Conservation (phyloP, 2,797 vertebrate species). For the Chaetophractus vellerosus region DNA sequence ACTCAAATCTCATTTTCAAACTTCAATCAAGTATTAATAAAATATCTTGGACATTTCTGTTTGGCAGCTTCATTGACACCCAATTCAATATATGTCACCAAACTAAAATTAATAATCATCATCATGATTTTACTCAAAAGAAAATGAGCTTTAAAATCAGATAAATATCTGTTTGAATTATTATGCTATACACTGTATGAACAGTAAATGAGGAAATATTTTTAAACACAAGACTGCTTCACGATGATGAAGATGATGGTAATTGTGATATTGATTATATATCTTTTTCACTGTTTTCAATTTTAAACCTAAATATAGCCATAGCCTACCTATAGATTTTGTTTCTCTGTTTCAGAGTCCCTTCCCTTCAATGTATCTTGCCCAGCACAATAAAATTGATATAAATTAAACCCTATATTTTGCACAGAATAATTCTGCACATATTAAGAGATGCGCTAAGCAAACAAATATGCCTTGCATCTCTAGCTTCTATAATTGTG, state of each 20-base stretch:
- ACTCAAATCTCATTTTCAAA: slow-evolving; percentile 13
- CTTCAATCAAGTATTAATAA: neutral
- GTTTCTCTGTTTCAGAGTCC: slow-evolving; percentile 3
- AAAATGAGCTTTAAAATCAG: neutral
- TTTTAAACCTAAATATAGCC: neutral
- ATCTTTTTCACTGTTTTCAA: neutral
- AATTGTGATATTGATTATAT: neutral
- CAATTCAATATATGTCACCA: neutral
- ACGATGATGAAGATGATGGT: neutral
- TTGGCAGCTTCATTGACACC: neutral
- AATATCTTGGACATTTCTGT: neutral
- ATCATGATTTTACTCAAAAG: neutral
- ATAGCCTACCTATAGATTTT: neutral
- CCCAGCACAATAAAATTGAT: slow-evolving; percentile 35
- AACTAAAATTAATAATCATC: neutral
- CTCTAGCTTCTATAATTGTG: slow-evolving; percentile 75
- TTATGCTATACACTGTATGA: neutral
- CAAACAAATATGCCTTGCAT: slow-evolving; percentile 64
- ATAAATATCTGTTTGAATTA: neutral
- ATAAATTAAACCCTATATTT: slow-evolving; percentile 50
- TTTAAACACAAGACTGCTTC: neutral
- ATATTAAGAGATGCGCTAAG: slow-evolving; percentile 65
- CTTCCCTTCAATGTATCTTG: slow-evolving; percentile 10
- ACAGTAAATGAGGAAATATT: neutral
- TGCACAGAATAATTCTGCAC: slow-evolving; percentile 49